Base-by-base conservation (phyloP, 2,888 invertebrate species). In the Melanchra persicariae region DNA sequence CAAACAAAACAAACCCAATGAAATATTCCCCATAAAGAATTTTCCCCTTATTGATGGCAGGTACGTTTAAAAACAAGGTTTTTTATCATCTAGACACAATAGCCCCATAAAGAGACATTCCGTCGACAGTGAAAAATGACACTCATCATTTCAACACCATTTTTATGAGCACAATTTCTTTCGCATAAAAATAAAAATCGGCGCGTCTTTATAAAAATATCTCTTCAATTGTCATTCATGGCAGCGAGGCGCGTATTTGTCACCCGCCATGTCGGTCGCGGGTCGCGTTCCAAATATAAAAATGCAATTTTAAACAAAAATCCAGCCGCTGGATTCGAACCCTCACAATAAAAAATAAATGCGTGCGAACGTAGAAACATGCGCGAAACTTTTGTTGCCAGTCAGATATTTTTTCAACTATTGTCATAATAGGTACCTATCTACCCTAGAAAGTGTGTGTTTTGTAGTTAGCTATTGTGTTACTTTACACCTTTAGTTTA, bases 211-310 rank as follows among this genome's bases (percentile, higher is more conserved):
- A 95, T 93, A 94, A 95, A 95, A 96, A 95, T 94, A 95, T 95
- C 94, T 93, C 94, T 93, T 93, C 92, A 93, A 96, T 96, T 96
- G 95, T 96, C 96, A 96, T 96, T 96, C 96, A 96, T 96, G 92
- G 92, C 95, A 89, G 93, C 93, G 92, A 87, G 79, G 87, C 91
- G 94, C 93, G 94, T 96, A 96, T 96, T 96, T 96, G 96, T 96
- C 96, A 96, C 94, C 91, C 92, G 91, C 89, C 92, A 89, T 93
- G 92, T 90, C 92, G 91, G 89, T 88, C 87, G 90, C 92, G 93
- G 92, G 91, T 92, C 93, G 94, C 94, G 95, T 93, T 91, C 93
- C 95, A 95, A 96, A 95, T 94, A 95, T 95, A 95, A 95, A 95
- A 95, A 95, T 95, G 95, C 95, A 95, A 96, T 95, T 95, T 96